These are phyloP conservation scores for Gymnopithys bicolor DNA, from an alignment of 2,797 vertebrate species.

Conservation along the genomic window DNA sequence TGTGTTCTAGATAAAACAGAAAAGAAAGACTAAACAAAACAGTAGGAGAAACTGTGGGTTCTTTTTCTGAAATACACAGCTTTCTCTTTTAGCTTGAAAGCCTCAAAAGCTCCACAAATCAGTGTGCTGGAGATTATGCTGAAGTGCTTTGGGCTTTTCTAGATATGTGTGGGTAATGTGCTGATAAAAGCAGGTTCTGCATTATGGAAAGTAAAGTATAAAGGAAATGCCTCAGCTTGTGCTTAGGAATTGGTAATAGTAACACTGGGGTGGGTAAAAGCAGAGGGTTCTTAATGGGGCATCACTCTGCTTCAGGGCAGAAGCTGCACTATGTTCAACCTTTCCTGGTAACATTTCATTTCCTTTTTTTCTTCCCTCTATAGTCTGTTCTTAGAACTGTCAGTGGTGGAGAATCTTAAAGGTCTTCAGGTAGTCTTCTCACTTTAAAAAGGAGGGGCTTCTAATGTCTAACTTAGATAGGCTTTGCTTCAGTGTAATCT, in stretches of 20 bases:
- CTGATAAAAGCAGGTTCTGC: neutral
- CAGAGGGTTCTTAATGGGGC: neutral
- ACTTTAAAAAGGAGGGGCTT: fast-evolving
- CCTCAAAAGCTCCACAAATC: neutral
- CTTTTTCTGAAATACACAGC: neutral
- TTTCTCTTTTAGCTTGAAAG: neutral
- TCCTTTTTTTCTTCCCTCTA: neutral
- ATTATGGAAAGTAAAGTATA: neutral
- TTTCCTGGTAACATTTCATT: neutral
- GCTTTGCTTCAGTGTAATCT: neutral
- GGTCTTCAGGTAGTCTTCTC: neutral
- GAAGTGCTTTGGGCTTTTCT: neutral
- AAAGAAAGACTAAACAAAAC: neutral
- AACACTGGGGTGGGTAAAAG: neutral
- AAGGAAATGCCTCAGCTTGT: neutral
- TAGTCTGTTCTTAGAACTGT: neutral
- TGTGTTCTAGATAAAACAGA: neutral
- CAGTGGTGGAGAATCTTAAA: neutral
- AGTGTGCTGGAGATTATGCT: neutral
- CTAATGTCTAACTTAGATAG: neutral
- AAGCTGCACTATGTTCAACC: neutral
- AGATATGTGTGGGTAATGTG: fast-evolving
- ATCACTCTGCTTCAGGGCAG: neutral
- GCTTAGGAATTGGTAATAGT: neutral
- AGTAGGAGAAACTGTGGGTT: neutral